phyloP scores from a whole-genome alignment of 2,888 invertebrate genomes.

The Tinea semifulvella region DNA sequence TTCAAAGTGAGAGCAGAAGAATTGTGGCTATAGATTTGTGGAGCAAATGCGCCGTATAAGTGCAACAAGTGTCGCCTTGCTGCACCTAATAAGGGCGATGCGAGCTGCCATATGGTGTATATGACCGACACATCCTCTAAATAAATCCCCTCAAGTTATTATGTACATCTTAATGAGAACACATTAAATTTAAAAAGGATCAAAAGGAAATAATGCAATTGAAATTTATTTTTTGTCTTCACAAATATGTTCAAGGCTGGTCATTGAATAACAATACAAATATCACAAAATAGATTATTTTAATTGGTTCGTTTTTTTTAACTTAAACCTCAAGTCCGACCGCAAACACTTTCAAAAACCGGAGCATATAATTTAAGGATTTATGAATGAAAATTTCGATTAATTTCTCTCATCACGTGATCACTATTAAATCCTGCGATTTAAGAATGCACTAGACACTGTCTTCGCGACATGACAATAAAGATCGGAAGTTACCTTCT shows the following conservation, averaged over 20 bases:
- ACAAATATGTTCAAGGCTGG: too few relatives aligned
- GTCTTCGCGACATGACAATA: neutral
- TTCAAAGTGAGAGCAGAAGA: neutral
- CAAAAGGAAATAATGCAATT: too few relatives aligned
- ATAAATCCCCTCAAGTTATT: neutral
- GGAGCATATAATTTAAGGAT: too few relatives aligned
- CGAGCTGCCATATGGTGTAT: conserved; percentile 58
- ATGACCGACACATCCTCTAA: conserved; percentile 42
- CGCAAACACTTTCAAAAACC: conserved; percentile 4
- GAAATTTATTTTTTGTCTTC: too few relatives aligned
- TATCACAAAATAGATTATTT: too few relatives aligned
- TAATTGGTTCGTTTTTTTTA: too few relatives aligned
- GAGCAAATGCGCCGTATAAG: conserved; percentile 62
- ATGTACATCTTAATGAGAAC: neutral
- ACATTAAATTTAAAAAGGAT: conserved; percentile 3
- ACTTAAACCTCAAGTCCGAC: conserved; percentile 7
- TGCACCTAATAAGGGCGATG: conserved; percentile 54
- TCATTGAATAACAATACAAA: too few relatives aligned
- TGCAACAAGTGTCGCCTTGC: conserved; percentile 66
- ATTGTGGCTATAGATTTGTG: conserved; percentile 33
- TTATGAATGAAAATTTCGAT: too few relatives aligned
- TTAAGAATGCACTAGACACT: conserved; percentile 5
- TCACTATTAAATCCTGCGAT: conserved; percentile 1
- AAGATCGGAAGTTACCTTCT: conserved; percentile 41
- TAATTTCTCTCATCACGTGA: conserved; percentile 6